Evolutionary conservation across 64 coral and sea anemone species (phyloP).

Genomic region (Actinia equina): DNA sequence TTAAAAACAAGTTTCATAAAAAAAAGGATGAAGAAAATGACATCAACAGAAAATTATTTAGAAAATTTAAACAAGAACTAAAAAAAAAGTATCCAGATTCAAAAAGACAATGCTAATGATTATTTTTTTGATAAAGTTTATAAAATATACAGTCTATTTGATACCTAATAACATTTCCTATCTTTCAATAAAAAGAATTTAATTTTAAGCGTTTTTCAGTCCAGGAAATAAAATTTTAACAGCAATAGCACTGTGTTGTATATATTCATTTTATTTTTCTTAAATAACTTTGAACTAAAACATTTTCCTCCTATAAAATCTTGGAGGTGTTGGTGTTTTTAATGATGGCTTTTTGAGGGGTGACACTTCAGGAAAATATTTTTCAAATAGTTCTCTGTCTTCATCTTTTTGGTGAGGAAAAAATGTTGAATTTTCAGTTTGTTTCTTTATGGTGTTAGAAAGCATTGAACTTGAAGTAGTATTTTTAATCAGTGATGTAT

Average conservation of each 20-base stretch:
- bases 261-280: background rate
- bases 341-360: constrained; percentile 11
- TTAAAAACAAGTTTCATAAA: constrained; percentile 88
- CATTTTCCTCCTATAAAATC: constrained; percentile 16
- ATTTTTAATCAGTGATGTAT: background rate
- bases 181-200: background rate
- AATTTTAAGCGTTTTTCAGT: too few relatives aligned
- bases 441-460: background rate
- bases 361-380: background rate
- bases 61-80: constrained; percentile 87
- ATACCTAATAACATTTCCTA: background rate
- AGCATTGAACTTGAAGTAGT: background rate
- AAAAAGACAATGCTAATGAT: constrained; percentile 60
- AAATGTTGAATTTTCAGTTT: background rate
- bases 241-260: background rate
- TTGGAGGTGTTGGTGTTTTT: constrained; percentile 14
- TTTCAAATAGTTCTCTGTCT: background rate
- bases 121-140: background rate
- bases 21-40: constrained; percentile 84
- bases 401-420: constrained; percentile 16
- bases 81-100: constrained; percentile 81
- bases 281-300: background rate
- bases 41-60: constrained; percentile 79
- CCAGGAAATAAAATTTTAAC: too few relatives aligned
- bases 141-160: background rate